Evolutionary conservation across 1,140 invertebrate species (phyloP).

Genomic region (Doryteuthis pealeii): DNA sequence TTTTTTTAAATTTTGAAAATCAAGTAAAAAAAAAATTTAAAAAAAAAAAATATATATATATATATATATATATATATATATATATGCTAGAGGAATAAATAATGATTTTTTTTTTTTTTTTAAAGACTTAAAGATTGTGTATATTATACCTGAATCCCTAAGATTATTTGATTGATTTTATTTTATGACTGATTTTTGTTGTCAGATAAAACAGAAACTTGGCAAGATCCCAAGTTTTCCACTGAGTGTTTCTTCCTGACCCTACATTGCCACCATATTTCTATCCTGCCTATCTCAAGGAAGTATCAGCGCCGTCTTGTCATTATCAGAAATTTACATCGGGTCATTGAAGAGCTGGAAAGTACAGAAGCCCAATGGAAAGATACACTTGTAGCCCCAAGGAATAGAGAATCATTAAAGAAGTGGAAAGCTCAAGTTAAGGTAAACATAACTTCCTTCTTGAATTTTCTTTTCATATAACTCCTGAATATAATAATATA

Average conservation of each 20-base stretch:
- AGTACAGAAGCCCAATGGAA: slow-evolving; percentile 75
- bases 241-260: slow-evolving; percentile 97
- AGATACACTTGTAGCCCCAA: slow-evolving; percentile 70
- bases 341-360: slow-evolving; percentile 84
- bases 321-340: slow-evolving; percentile 85
- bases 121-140: too few species aligned
- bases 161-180: too few species aligned
- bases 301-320: slow-evolving; percentile 82
- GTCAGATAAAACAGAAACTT: slow-evolving; percentile 49
- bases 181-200: not conserved
- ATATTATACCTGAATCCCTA: too few species aligned
- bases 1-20: too few species aligned
- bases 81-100: too few species aligned
- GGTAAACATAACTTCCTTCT: slow-evolving; percentile 44
- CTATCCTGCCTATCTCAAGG: slow-evolving; percentile 82
- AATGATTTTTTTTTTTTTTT: too few species aligned
- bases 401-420: slow-evolving; percentile 82
- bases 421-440: slow-evolving; percentile 81
- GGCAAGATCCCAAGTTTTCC: slow-evolving; percentile 84
- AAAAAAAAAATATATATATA: too few species aligned
- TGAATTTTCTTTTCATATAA: not conserved
- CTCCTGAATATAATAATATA: too few species aligned
- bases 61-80: too few species aligned
- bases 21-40: too few species aligned
- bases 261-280: slow-evolving; percentile 88